Evolutionary conservation across 2,113 vertebrate genomes (phyloP), one percentile per base, ranked within the genome.

Genomic region (Sorex fumeus): DNA sequence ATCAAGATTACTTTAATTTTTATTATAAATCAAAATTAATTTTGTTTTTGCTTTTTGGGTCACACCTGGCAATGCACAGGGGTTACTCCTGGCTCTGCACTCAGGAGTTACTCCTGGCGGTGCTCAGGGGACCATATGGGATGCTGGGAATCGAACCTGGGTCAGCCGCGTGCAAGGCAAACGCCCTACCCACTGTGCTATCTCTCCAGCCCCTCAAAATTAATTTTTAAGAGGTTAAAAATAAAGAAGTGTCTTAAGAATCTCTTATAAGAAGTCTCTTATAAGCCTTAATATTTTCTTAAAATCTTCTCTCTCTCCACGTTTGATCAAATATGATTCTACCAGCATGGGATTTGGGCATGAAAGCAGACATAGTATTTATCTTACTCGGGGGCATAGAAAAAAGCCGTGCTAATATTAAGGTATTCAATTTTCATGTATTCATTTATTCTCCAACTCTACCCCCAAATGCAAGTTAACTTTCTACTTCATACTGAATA

Each of bases 281-380:
- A 19, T 7, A 90, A 82, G 28, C 15, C 66, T 15, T 62, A 45
- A 27, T 7, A 50, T 88, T 80, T 75, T 34, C 50, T 60, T 71
- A 4, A 64, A 4, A 64, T 47, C 27, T 12, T 74, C 9, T 47
- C 74, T n/a, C 69, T 34, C 19, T 60, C 57, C 11, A 19, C 82
- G 4, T 70, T 91, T 34, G 57, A 32, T 67, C 84, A 81, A 64
- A 88, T 40, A 47, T 53, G 60, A 32, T 88, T 66, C 66, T 71
- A 47, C n/a, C 36, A 76, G 50, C n/a, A 87, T 19, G 70, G 5
- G 32, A 50, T 76, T 83, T 13, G 6, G 13, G 30, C 57, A 88
- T 28, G 67, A 30, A 87, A 89, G 19, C 43, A 82, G n/a, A 60
- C 0, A 80, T 2, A 30, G 30, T 72, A 64, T 75, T 69, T 82